Evolutionary conservation across 2,113 vertebrate genomes (phyloP), one percentile per base, ranked within the genome.

Genomic region (Anhinga rufa): DNA sequence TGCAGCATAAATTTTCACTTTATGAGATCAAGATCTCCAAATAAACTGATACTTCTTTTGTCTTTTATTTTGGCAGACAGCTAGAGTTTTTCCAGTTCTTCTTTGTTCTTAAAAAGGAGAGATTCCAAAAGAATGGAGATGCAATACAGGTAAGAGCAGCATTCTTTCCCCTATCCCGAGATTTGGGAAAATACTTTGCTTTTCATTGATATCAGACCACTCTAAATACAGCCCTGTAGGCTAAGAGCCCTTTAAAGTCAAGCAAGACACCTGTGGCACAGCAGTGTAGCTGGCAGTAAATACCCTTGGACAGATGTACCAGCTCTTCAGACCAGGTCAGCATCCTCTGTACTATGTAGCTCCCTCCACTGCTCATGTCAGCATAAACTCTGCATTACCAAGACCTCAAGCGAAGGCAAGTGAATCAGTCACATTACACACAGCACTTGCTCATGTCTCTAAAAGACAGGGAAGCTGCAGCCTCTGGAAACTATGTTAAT

Each of bases 361-460:
- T 70, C 34, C 21, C 49, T 46, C 54, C 31, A 28, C 36, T 54
- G 34, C 48, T 49, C 38, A 9, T 44, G 66, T 70, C 66, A 49
- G 28, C 36, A 26, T 6, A 68, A 86, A 86, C 34, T 38, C 71
- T 19, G 42, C 55, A 94, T 34, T 24, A 82, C 36, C 74, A 34
- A 83, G 52, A 44, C 48, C 24, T 68, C 65, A 58, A n/a, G 9
- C 5, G 38, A 40, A 88, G 40, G 32, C 15, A 24, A 66, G 12
- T 9, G 13, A 55, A 49, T 29, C 0, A 0, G 14, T 62, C 32
- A n/a, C 61, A 10, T 14, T 11, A 40, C 64, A 58, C 28, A 54
- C 34, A 82, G 16, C 19, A 9, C 12, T 48, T 58, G 28, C 24
- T 68, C 2, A 0, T 42, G 25, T 31, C 19, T 80, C 48, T 32